These are phyloP conservation scores for Sitta europaea DNA, from an alignment of 2,113 vertebrate genomes.

Conservation along the genomic window DNA sequence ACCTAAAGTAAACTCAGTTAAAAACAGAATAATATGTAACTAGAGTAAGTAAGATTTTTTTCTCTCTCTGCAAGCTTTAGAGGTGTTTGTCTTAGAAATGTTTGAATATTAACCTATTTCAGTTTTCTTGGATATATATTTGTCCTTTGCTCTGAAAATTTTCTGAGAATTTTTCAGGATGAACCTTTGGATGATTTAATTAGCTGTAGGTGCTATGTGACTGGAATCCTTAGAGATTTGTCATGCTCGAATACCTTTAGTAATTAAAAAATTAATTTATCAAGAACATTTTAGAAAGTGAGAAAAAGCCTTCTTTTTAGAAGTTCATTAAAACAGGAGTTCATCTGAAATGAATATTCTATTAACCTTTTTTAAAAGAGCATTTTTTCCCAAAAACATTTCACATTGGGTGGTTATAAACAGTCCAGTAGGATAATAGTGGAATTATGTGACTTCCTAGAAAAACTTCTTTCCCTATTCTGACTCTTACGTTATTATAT, in stretches of 20 bases:
- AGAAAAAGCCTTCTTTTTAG: background rate
- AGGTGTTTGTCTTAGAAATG: background rate
- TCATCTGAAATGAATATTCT: background rate
- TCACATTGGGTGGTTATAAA: background rate
- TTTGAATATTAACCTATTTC: background rate
- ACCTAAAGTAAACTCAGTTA: background rate
- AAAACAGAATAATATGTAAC: background rate
- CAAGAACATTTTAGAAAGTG: background rate
- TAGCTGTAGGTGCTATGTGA: background rate
- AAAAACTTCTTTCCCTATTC: background rate
- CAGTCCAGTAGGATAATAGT: background rate
- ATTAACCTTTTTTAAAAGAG: background rate
- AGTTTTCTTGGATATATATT: background rate
- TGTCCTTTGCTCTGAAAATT: background rate
- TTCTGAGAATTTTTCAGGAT: background rate
- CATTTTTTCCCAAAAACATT: background rate
- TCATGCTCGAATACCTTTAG: background rate
- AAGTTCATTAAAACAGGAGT: background rate
- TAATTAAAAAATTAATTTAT: background rate
- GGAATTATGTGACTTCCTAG: background rate
- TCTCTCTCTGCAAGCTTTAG: background rate
- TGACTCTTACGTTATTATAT: background rate
- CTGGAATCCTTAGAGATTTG: background rate
- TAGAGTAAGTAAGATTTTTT: background rate
- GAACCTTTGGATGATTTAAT: background rate